Base-by-base conservation (phyloP, 2,888 invertebrate species). In the Pseudococcus jackbeardsleyi region DNA sequence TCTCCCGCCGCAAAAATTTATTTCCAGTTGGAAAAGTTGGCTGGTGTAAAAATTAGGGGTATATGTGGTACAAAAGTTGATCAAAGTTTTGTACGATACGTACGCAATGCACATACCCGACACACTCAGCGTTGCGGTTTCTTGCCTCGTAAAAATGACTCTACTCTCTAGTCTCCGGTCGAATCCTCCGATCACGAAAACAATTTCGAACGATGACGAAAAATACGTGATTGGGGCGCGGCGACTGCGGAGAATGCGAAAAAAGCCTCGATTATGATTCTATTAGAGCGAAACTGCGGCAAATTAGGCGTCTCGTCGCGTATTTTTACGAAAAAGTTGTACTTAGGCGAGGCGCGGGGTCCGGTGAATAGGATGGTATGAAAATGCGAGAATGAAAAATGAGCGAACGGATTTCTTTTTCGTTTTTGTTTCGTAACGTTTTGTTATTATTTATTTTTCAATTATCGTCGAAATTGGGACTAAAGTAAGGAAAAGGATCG, bases 21-120 rank as follows among this genome's bases (percentile, higher is more conserved):
- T 64, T 64, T 19, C 11, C 19, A 64, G 64, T 19, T 64, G 19
- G 64, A 64, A 64, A 64, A 64, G 9, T 64, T 64, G 11, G 15
- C 50, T 50, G 64, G 22, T 22, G 64, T 64, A 64, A 64, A 64
- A 64, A 64, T 64, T 22, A 64, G 22, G 22, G 8, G 4, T 64
- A 64, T 64, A 64, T 64, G 64, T 64, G 22, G 19, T 22, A 3
- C 26, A 64, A 64, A 64, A 64, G 64, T 64, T 64, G 64, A 64
- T 64, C 22, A 64, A 64, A 64, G 64, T 64, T 64, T 46, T 46
- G 46, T 12, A 46, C 26, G 26, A 33, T 33, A 33, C 26, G 26
- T 33, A 33, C 26, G 12, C 46, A 46, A 50, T 17, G 17, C 50
- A 46, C 50, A 50, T 50, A 50, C 50, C 15, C 11, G 11, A 50